phyloP scores from a whole-genome alignment of 2,797 vertebrate species.

The Cetoscarus ocellatus region DNA sequence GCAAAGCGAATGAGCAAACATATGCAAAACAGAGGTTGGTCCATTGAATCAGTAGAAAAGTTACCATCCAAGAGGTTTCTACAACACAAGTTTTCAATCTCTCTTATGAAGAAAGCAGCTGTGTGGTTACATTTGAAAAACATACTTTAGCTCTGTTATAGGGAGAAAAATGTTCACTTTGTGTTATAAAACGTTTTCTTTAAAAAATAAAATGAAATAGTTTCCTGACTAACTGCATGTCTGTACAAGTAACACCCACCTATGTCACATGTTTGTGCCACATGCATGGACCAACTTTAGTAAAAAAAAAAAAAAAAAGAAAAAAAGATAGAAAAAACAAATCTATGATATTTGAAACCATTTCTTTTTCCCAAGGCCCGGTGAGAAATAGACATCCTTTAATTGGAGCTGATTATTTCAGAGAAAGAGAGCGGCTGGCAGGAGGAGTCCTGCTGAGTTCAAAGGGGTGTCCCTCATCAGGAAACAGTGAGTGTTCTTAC shows the following conservation, averaged over 20 bases:
- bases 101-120: conserved; percentile 7
- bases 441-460: conserved; percentile 70
- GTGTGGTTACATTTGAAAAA: not conserved
- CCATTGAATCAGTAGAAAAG: conserved; percentile 12
- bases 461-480: conserved; percentile 81
- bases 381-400: conserved; percentile 48
- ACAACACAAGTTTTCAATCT: conserved; percentile 30
- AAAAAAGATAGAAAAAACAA: not conserved
- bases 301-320: conserved; percentile 2
- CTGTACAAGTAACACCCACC: not conserved
- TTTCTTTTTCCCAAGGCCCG: conserved; percentile 16
- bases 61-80: conserved; percentile 44
- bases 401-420: conserved; percentile 61
- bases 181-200: no score
- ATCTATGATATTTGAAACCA: not conserved
- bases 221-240: no score
- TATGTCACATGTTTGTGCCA: not conserved
- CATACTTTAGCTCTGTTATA: not conserved
- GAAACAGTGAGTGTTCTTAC: conserved; percentile 76
- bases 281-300: not conserved
- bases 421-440: conserved; percentile 64
- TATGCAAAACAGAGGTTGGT: conserved; percentile 20
- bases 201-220: no score
- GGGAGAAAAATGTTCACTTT: not conserved
- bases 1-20: conserved; percentile 30